These are phyloP conservation scores for Iguana delicatissima DNA, from an alignment of 2,797 vertebrate genomes.

Conservation along the genomic window DNA sequence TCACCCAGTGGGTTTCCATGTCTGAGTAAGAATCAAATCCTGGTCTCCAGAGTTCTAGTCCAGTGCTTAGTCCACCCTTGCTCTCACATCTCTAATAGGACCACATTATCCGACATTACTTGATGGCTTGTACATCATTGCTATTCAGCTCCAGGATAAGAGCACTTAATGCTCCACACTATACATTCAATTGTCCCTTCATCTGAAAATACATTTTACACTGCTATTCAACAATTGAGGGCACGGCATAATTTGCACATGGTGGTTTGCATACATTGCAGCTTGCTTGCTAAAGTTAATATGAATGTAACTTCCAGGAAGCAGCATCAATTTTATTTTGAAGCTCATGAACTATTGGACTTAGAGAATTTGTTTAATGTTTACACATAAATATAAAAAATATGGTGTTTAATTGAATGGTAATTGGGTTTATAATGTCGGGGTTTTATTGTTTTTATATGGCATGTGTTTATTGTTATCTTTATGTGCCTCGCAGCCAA, in stretches of 20 bases:
- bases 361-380: background rate
- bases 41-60: no score
- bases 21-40: no score
- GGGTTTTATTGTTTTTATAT: background rate
- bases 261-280: background rate
- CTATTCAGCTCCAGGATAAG: background rate
- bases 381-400: slow-evolving; percentile 19
- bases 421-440: slow-evolving; percentile 2
- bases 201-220: background rate
- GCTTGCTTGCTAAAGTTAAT: background rate
- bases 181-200: background rate
- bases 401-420: slow-evolving; percentile 16
- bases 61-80: no score
- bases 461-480: slow-evolving; percentile 14
- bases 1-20: no score
- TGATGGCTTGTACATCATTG: background rate
- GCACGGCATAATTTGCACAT: background rate
- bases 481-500: background rate
- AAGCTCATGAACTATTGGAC: slow-evolving; percentile 1
- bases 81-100: background rate
- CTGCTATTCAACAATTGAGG: background rate
- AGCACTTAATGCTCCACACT: background rate
- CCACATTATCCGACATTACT: background rate
- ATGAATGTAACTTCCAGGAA: background rate
- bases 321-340: background rate